These are phyloP conservation scores for Idaea aversata DNA, from an alignment of 2,888 invertebrate genomes.

Conservation along the genomic window DNA sequence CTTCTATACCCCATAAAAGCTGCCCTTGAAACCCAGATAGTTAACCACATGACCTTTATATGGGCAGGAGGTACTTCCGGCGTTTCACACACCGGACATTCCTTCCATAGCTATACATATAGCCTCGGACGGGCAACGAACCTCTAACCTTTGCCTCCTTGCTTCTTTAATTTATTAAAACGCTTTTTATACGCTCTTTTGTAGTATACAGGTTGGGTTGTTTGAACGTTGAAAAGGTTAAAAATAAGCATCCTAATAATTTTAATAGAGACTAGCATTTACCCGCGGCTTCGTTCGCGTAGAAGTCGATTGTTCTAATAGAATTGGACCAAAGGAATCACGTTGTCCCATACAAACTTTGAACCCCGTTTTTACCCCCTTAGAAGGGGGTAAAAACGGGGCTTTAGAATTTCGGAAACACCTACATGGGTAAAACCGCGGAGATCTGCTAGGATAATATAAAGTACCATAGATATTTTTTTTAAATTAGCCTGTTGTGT, in stretches of 20 bases:
- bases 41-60: constrained; percentile 34
- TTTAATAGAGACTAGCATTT: background rate
- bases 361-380: no score
- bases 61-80: constrained; percentile 30
- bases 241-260: background rate
- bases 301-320: no score
- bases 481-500: no score
- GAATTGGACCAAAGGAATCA: no score
- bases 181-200: background rate
- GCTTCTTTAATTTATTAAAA: constrained; percentile 2
- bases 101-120: constrained; percentile 29
- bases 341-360: no score
- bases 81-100: constrained; percentile 40
- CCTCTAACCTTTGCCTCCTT: background rate
- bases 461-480: no score
- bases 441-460: no score
- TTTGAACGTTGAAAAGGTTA: background rate
- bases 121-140: constrained; percentile 14
- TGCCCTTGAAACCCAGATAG: constrained; percentile 11
- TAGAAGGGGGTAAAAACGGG: no score
- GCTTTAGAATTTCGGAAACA: no score
- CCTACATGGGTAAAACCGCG: no score
- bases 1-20: background rate
- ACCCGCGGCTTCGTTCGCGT: no score
- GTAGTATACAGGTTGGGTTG: background rate